Conservation (phyloP, 2,113 vertebrate genomes). For the Mastomys coucha region DNA sequence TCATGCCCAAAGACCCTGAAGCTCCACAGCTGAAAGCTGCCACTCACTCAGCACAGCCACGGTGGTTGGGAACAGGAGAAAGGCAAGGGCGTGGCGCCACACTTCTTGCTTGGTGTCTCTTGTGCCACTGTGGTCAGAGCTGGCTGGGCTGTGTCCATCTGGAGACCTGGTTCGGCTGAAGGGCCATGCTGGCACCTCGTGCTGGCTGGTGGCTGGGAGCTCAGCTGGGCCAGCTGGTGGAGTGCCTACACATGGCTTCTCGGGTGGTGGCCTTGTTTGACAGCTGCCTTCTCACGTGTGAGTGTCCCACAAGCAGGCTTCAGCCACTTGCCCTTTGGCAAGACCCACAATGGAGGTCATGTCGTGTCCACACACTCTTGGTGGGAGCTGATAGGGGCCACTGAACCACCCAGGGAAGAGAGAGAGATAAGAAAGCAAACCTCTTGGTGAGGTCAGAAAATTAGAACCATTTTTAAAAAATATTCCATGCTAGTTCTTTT, state of each 20-base stretch:
- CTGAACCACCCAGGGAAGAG: not conserved
- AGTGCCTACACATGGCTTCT: not conserved
- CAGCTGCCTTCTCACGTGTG: not conserved
- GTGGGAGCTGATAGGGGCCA: not conserved
- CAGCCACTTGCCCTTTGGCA: not conserved
- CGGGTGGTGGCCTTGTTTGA: not conserved
- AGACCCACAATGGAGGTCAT: not conserved
- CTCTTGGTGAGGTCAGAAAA: not conserved
- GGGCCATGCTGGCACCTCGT: fast-evolving
- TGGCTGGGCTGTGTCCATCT: not conserved
- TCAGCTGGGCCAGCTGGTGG: not conserved
- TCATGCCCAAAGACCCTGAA: not conserved
- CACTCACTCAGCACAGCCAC: not conserved
- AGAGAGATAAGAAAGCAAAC: not conserved
- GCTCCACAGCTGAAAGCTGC: not conserved
- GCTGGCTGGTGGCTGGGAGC: not conserved
- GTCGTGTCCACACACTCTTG: fast-evolving
- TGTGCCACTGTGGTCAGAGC: not conserved
- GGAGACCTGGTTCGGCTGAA: not conserved
- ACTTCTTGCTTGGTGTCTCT: not conserved
- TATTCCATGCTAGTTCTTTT: not conserved
- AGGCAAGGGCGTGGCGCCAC: not conserved
- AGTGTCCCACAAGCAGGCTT: not conserved
- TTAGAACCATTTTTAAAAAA: not conserved
- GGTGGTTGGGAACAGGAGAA: not conserved